Base-by-base conservation (phyloP, 2,797 vertebrate species). In the Glossophaga mutica region DNA sequence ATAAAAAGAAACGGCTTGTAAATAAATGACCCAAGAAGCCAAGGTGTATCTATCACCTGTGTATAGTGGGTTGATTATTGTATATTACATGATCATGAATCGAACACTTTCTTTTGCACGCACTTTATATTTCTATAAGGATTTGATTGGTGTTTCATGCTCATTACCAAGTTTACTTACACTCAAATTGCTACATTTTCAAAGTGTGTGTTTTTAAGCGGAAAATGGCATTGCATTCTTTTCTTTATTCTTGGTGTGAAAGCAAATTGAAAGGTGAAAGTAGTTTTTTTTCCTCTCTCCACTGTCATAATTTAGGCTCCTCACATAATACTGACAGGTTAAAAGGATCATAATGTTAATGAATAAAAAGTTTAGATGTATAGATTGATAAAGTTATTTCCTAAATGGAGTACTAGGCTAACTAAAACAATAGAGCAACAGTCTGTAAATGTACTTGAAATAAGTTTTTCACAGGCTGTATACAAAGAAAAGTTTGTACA, bases 91-190 rank as follows among this genome's bases (percentile, higher is more conserved):
- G 91, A 94, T 87, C 82, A 94, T 97, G 55, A 86, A 65, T 94
- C 91, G 34, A 88, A 91, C 11, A 81, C 74, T 92, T 95, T 92
- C 62, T 92, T 92, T 96, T 97, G 46, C 78, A 98, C 97, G 93
- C 93, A 97, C 97, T 89, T 96, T 48, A 8, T 94, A 89, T 96
- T 97, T 98, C 67, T 96, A 78, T 96, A 97, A 97, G 46, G 85
- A 97, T 93, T 94, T 96, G 50, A 78, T 92, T 85, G 48, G 12
- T 94, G 93, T 88, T 98, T 98, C 92, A 97, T 90, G 11, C 0
- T 96, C 37, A 71, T 94, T 37, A 79, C 34, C 62, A 59, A 14
- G 42, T 84, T 82, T 71, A 57, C 44, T 57, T 83, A 39, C 16
- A 70, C 7, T 71, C 21, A 94, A 29, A 82, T 77, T 85, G n/a